Conservation (phyloP, 2,113 vertebrate genomes). For the Tachysurus fulvidraco region DNA sequence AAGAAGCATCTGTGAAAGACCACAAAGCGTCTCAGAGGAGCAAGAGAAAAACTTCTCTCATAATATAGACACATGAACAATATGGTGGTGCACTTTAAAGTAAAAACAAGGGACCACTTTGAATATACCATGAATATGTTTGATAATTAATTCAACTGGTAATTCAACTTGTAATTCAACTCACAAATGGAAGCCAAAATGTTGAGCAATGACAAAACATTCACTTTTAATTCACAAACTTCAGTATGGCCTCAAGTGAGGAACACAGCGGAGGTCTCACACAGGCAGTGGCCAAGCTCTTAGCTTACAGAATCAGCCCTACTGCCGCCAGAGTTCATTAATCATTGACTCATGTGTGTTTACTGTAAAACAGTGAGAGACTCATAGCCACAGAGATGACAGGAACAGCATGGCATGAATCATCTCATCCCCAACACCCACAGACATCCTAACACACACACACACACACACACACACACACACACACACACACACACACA, state of each 20-base stretch:
- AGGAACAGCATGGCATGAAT: slow-evolving; percentile 23
- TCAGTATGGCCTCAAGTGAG: not conserved
- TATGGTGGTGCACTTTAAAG: not conserved
- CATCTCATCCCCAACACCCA: slow-evolving; percentile 4
- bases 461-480: too few species aligned
- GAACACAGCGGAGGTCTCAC: not conserved
- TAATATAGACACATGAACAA: not conserved
- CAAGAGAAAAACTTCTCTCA: slow-evolving; percentile 1
- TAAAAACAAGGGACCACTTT: not conserved
- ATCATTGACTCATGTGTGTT: slow-evolving; percentile 43
- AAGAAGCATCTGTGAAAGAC: slow-evolving; percentile 18
- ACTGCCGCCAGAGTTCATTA: slow-evolving; percentile 25
- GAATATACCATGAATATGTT: not conserved
- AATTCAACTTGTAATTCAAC: not conserved
- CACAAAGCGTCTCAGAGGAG: not conserved
- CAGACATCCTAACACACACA: slow-evolving; percentile 16
- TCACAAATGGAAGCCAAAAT: not conserved
- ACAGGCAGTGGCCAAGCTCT: slow-evolving; percentile 1
- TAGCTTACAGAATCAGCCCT: not conserved
- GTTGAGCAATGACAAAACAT: not conserved
- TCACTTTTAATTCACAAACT: not conserved
- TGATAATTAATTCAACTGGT: not conserved
- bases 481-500: too few species aligned
- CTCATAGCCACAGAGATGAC: not conserved
- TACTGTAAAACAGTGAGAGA: not conserved